Conservation (phyloP, 2,888 invertebrate species). For the Caenorhabditis zanzibari region DNA sequence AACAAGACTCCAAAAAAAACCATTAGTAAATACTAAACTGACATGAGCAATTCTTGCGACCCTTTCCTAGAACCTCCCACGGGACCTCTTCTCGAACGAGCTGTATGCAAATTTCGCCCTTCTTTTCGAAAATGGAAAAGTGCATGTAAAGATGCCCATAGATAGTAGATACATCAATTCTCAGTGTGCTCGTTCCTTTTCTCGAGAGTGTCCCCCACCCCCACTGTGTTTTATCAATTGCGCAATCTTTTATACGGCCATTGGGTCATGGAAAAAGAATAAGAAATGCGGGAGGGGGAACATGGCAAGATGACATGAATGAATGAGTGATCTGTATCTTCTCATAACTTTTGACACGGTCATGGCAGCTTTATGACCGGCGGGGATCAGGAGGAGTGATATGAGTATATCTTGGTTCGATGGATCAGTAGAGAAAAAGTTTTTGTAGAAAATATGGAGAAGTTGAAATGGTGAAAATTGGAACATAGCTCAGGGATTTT, state of each 20-base stretch:
- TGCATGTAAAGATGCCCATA: conserved; percentile 50
- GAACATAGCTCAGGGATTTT: too few species aligned
- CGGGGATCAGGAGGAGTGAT: neutral
- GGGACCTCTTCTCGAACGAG: neutral
- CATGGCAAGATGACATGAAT: conserved; percentile 10
- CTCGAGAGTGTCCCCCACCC: conserved; percentile 6
- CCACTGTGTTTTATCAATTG: conserved; percentile 58
- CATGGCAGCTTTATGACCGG: conserved; percentile 49
- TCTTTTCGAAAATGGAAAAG: conserved; percentile 50
- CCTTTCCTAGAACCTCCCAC: neutral
- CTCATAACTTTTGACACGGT: conserved; percentile 60
- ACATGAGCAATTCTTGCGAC: conserved; percentile 10
- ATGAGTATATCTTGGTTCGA: too few species aligned
- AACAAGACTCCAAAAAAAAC: conserved; percentile 11
- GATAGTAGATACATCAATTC: conserved; percentile 51
- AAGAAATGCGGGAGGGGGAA: neutral
- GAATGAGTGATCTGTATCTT: conserved; percentile 48
- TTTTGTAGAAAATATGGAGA: too few species aligned
- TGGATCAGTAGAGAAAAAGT: too few species aligned
- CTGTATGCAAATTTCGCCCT: neutral
- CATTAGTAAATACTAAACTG: conserved; percentile 35
- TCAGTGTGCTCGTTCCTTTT: too few species aligned
- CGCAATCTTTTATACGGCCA: conserved; percentile 65
- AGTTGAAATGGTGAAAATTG: too few species aligned
- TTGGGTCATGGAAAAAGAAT: conserved; percentile 44